Evolutionary conservation across 1,140 invertebrate species (phyloP), one percentile per base, ranked within the genome.

Genomic region (Stegodyphus dumicola): DNA sequence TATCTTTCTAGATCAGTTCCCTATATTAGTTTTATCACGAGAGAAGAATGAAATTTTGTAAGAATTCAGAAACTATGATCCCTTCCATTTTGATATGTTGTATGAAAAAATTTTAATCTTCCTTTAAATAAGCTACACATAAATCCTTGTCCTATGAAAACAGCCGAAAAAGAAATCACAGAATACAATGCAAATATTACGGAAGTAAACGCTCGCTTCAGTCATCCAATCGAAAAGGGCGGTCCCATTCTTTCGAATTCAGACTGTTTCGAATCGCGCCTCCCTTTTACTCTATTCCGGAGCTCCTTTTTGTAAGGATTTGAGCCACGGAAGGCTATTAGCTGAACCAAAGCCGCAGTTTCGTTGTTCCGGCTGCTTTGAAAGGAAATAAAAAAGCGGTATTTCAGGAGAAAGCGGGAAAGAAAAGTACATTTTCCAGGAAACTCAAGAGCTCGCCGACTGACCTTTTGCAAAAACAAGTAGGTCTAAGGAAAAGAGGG

Each of bases 301-400:
- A 73, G 53, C 75, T 60, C 49, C 54, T 17, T 66, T 18, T 48
- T 76, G 33, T 11, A 65, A 49, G 51, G 15, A 33, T 11, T 73
- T 75, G 60, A 53, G 69, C 54, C 69, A 83, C 60, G 71, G 73
- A 83, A 83, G 54, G 80, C 80, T 83, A 83, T 83, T 83, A 83
- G 80, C 69, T 67, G 80, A 83, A 75, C 60, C 56, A 83, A 83
- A 83, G 80, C 80, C 80, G 75, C 69, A 83, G 80, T 75, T 74
- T 83, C 71, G 80, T n/a, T 83, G 70, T 83, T 75, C 80, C 71
- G 70, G 33, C 60, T 49, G 9, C n/a, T 11, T 7, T 60, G 7
- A 53, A 15, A 53, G 33, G 15, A 65, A 66, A 56, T 56, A 78
- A 78, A 51, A 77, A 49, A 78, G 33, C 13, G 51, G 70, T 7